Evolutionary conservation across 1,140 invertebrate genomes (phyloP).

Genomic region (Anastrepha obliqua): DNA sequence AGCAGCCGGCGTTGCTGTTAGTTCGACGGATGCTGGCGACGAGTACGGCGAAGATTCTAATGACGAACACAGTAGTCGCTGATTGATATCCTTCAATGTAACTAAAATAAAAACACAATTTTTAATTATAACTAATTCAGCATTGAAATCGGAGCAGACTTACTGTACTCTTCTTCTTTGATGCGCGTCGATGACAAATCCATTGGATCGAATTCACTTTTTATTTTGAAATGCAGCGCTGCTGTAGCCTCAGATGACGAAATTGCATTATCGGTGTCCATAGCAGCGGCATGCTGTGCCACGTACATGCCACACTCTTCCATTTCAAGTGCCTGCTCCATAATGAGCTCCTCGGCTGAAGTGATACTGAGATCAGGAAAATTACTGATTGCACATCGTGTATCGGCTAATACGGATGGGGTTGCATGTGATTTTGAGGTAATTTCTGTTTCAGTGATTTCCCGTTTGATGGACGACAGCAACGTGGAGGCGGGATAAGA

Average conservation of each 20-base stretch:
- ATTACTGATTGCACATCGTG: slow-evolving; percentile 22
- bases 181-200: slow-evolving; percentile 55
- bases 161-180: slow-evolving; percentile 69
- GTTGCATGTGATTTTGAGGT: not conserved
- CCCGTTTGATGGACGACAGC: slow-evolving; percentile 11
- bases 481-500: not conserved
- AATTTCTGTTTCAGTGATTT: not conserved
- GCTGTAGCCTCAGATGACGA: slow-evolving; percentile 69
- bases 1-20: slow-evolving; percentile 54
- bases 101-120: not conserved
- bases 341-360: slow-evolving; percentile 72
- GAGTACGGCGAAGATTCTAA: slow-evolving; percentile 71
- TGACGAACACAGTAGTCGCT: slow-evolving; percentile 68
- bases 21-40: slow-evolving; percentile 70
- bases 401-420: not conserved
- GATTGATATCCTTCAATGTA: slow-evolving; percentile 57
- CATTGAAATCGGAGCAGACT: slow-evolving; percentile 48
- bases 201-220: slow-evolving; percentile 68
- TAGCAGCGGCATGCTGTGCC: slow-evolving; percentile 56
- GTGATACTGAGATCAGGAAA: slow-evolving; percentile 71
- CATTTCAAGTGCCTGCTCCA: slow-evolving; percentile 73
- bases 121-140: not conserved
- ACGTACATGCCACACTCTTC: slow-evolving; percentile 70
- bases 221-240: slow-evolving; percentile 71
- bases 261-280: slow-evolving; percentile 70